phyloP scores from a whole-genome alignment of 2,113 vertebrate species.

The Geococcyx californianus region DNA sequence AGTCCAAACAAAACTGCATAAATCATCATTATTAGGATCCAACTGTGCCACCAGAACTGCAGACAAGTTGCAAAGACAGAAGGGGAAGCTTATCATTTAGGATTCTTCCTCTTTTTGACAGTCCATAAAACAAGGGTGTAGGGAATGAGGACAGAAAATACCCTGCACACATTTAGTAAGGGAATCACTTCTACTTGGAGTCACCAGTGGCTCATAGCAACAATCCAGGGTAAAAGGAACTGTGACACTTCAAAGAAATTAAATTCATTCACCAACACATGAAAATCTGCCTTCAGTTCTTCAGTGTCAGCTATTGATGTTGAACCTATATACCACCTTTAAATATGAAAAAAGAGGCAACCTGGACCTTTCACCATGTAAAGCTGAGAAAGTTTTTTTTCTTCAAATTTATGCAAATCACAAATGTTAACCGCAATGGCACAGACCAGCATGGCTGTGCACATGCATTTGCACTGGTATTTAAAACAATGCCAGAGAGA shows the following conservation, averaged over 20 bases:
- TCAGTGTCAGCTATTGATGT: neutral
- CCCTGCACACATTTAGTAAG: fast-evolving
- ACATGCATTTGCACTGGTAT: neutral
- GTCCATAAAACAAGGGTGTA: neutral
- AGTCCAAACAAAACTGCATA: neutral
- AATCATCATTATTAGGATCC: neutral
- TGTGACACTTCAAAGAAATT: neutral
- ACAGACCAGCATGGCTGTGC: neutral
- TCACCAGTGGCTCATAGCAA: neutral
- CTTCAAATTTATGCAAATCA: neutral
- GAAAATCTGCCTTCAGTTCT: neutral
- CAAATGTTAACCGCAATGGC: neutral
- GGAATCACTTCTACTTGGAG: neutral
- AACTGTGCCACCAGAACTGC: neutral
- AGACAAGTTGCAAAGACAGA: neutral
- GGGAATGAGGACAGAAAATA: neutral
- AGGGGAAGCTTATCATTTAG: neutral
- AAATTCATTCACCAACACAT: neutral
- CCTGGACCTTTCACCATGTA: neutral
- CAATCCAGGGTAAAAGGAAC: neutral
- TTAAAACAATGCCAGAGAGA: neutral
- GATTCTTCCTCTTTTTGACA: neutral
- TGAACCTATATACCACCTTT: fast-evolving
- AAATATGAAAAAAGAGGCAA: neutral
- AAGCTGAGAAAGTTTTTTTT: neutral